phyloP scores from a whole-genome alignment of 2,888 invertebrate genomes.

The Cryptocephalus moraei region DNA sequence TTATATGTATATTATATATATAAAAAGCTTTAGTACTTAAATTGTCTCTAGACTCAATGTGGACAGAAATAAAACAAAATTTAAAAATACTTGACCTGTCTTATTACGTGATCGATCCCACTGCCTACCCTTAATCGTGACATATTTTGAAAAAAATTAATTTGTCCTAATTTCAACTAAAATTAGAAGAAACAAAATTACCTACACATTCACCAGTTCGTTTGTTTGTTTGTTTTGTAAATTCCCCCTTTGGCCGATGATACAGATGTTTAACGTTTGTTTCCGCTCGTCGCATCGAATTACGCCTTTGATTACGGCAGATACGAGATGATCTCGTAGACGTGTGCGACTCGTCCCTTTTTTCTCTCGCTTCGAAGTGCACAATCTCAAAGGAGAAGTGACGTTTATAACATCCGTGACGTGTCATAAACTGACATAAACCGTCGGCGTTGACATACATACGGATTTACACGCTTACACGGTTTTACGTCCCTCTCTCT shows the following conservation, averaged over 20 bases:
- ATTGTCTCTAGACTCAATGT: slow-evolving; percentile 31
- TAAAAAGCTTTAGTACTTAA: slow-evolving; percentile 29
- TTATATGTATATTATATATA: slow-evolving; percentile 25
- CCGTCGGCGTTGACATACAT: slow-evolving; percentile 10
- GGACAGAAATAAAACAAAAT: slow-evolving; percentile 23
- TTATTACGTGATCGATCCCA: no score
- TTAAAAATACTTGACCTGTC: no score
- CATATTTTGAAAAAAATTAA: no score
- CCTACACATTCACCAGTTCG: no score
- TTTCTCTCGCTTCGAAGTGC: no score
- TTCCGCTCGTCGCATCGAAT: slow-evolving; percentile 25
- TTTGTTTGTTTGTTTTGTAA: no score
- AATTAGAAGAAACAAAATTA: no score
- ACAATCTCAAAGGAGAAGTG: no score
- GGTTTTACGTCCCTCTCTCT: no score
- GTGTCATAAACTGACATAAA: background rate
- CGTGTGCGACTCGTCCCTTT: background rate
- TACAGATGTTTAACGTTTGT: slow-evolving; percentile 15
- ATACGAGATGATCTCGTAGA: slow-evolving; percentile 13
- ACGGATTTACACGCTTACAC: no score
- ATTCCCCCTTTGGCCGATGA: background rate
- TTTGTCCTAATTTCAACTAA: no score
- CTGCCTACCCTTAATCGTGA: no score
- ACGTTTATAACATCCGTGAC: background rate
- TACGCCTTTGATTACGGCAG: background rate